These are phyloP conservation scores for Tetropium fuscum DNA, from an alignment of 2,888 invertebrate species.

Conservation along the genomic window DNA sequence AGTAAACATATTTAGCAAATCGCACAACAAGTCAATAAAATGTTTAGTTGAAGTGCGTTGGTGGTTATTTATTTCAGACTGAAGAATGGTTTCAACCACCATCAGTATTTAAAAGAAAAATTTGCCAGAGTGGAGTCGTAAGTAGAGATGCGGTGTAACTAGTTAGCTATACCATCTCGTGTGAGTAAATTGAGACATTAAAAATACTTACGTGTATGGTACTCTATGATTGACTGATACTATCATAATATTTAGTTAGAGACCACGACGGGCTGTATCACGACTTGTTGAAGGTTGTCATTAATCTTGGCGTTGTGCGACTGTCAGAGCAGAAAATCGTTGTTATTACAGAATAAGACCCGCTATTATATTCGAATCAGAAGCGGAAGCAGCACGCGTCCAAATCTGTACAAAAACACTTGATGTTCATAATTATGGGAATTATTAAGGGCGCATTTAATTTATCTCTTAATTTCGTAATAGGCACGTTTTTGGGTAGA, in stretches of 20 bases:
- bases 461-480: not conserved
- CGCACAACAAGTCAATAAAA: no score
- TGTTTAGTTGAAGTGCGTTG: no score
- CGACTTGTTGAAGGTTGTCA: slow-evolving; percentile 35
- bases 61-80: no score
- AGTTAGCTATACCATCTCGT: no score
- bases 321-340: slow-evolving; percentile 41
- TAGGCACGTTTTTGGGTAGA: no score
- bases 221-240: slow-evolving; percentile 21
- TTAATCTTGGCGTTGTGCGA: slow-evolving; percentile 42
- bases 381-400: slow-evolving; percentile 37
- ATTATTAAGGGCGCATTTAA: slow-evolving; percentile 12
- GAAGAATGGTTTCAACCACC: no score
- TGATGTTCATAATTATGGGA: slow-evolving; percentile 26
- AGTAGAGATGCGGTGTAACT: no score
- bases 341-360: slow-evolving; percentile 42
- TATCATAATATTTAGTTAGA: slow-evolving; percentile 28
- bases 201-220: slow-evolving; percentile 12
- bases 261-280: slow-evolving; percentile 31
- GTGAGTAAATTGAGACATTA: no score
- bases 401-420: slow-evolving; percentile 10
- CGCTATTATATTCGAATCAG: slow-evolving; percentile 47
- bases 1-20: no score
- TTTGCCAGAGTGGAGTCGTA: no score
- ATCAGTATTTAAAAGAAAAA: no score